Base-by-base conservation (phyloP, 2,888 invertebrate species). In the Willowsia nigromaculata region DNA sequence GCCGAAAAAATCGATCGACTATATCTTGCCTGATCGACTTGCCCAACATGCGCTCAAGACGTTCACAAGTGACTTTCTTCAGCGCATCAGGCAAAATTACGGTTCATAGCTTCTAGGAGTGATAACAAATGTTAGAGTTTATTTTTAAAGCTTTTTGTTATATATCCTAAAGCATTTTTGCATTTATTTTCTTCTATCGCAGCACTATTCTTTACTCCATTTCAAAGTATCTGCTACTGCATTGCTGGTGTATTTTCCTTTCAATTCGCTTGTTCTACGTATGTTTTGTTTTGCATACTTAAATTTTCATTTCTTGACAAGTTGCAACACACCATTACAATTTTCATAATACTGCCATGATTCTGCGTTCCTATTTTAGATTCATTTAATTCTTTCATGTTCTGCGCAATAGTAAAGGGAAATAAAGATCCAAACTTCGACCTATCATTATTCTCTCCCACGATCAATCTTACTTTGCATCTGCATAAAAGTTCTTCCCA, bases 1-100 rank as follows among this genome's bases (percentile, higher is more conserved):
- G 85, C 90, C 91, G 89, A 92, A 93, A 92, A 92, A 92, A 93
- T 93, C 93, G 92, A 93, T 93, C 91, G 91, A 91, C 92, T 92
- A 92, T 92, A 93, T 92, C 93, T 91, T 92, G 92, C 89, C 88
- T 92, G 92, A 93, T 93, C 92, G 93, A 92, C 92, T 93, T 93
- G 92, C 93, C 91, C 92, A 92, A 91, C 93, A 93, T 93, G 93
- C 93, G 93, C 93, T 92, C 91, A 92, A 92, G 92, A 92, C 92
- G 91, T 90, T 91, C 84, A 81, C 80, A 78, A 85, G 78, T 87
- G 91, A 89, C 90, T 91, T 92, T 92, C 92, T 92, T 91, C 86
- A 92, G 92, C 92, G 92, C 92, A 92, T 91, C 89, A 89, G 82
- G 88, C 82, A 71, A 81, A 78, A n/a, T n/a, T n/a, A n/a, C n/a